Evolutionary conservation across 1,140 invertebrate genomes (phyloP).

Genomic region (Contarinia nasturtii): DNA sequence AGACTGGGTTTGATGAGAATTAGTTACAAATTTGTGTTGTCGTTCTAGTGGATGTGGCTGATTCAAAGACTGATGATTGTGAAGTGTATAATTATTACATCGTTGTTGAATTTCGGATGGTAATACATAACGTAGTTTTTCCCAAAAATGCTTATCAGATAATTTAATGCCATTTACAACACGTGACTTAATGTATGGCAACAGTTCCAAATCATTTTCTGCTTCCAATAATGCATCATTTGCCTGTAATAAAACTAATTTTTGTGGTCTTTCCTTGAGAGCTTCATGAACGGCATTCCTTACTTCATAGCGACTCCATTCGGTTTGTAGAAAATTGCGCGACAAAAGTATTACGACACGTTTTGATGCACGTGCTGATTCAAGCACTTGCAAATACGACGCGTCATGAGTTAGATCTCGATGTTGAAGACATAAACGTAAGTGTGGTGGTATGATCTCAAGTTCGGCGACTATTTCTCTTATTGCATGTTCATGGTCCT

Average conservation of each 20-base stretch:
- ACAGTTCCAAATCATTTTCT: constrained; percentile 68
- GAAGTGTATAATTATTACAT: constrained; percentile 26
- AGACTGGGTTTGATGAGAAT: neutral
- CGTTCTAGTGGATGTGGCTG: constrained; percentile 9
- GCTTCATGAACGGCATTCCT: constrained; percentile 70
- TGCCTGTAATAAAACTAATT: constrained; percentile 72
- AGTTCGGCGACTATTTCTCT: constrained; percentile 66
- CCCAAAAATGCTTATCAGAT: constrained; percentile 83
- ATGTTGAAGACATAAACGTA: constrained; percentile 74
- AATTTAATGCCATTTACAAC: constrained; percentile 58
- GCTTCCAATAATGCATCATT: constrained; percentile 55
- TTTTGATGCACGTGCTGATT: constrained; percentile 68
- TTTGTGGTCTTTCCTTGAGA: constrained; percentile 59
- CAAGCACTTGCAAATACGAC: constrained; percentile 56
- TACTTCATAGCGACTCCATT: constrained; percentile 70
- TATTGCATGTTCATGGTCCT: constrained; percentile 77
- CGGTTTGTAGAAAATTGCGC: constrained; percentile 66
- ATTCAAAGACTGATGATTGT: constrained; percentile 20
- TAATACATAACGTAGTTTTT: constrained; percentile 74
- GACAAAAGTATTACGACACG: constrained; percentile 63
- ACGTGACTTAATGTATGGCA: constrained; percentile 71
- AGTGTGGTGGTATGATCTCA: constrained; percentile 45
- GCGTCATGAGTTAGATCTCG: constrained; percentile 53
- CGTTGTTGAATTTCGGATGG: constrained; percentile 36
- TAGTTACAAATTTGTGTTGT: neutral